Base-by-base conservation (phyloP, 1,140 invertebrate species). In the Pemphigus obesinymphae region DNA sequence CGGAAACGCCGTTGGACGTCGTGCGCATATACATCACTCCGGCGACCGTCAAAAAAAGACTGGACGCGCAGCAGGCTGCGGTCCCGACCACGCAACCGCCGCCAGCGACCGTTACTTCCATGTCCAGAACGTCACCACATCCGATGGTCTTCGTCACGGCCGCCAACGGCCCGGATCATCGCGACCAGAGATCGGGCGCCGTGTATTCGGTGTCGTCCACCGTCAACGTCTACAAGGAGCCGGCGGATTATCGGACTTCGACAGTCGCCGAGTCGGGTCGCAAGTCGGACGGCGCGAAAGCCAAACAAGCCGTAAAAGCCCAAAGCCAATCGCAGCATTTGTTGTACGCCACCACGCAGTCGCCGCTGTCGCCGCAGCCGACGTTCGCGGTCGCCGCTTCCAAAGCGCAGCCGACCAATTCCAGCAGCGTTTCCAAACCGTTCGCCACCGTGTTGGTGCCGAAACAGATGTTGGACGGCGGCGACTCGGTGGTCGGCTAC, bases 391-490 rank as follows among this genome's bases (percentile, higher is more conserved):
- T 45, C 43, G 43, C 13, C 4, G 43, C 8, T 11, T 45, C 43
- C 31, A 3, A 17, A 4, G 20, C 26, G 23, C 29, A 58, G 58
- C 3, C 45, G 37, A 3, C 31, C 8, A 29, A 29, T 2, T 29
- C 58, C 29, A 23, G 23, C 23, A 13, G 5, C 29, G 58, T 29
- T 11, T 63, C 70, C 6, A 73, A 73, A 48, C 70, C 70, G 23
- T 73, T 73, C 23, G 15, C 70, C 13, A 50, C 43, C 13, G 70
- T 73, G n/a, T 15, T 73, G 40, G 70, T 73, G 23, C 70, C 70
- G 2, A 73, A 73, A 50, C 40, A 73, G 26, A 73, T 48, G 13
- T 8, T 73, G 43, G 23, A 73, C 43, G 37, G n/a, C 48, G 17
- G 48, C 26, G 8, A 45, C 43, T 45, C 43, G 43, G 10, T 11